Evolutionary conservation across 2,113 vertebrate genomes (phyloP).

Genomic region (Ophiodon elongatus): DNA sequence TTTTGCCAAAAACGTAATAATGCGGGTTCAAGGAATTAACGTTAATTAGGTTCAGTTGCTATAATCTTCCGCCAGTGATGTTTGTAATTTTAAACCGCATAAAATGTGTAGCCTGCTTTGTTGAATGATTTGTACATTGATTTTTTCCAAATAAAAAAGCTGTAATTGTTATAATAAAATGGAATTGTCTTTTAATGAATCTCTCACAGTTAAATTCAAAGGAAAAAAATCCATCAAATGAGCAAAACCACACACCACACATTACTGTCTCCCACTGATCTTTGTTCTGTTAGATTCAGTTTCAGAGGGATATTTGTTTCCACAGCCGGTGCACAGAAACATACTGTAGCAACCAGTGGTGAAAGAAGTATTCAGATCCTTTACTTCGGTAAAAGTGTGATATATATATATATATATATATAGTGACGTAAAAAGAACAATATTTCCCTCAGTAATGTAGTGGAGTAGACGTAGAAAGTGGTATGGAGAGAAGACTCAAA

Average conservation of each 20-base stretch:
- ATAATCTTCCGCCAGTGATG: background rate
- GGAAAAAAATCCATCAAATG: background rate
- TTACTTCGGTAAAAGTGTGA: too few species aligned
- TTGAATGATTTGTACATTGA: background rate
- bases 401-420: too few species aligned
- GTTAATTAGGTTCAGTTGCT: background rate
- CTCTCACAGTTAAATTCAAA: background rate
- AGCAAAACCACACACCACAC: background rate
- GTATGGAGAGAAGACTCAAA: background rate
- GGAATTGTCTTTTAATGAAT: background rate
- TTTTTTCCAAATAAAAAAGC: background rate
- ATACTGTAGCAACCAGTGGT: too few species aligned
- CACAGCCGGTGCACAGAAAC: background rate
- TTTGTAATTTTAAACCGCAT: background rate
- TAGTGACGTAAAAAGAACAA: too few species aligned
- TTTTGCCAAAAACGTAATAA: background rate
- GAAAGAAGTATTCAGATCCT: too few species aligned
- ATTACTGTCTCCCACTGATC: too few species aligned
- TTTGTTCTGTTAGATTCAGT: background rate
- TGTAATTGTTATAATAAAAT: background rate
- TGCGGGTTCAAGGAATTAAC: background rate
- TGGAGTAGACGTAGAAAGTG: background rate
- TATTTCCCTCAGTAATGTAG: background rate
- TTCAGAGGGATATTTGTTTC: background rate
- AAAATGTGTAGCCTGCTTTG: background rate